These are phyloP conservation scores for Rhineura floridana DNA, from an alignment of 2,113 vertebrate genomes.

Conservation along the genomic window DNA sequence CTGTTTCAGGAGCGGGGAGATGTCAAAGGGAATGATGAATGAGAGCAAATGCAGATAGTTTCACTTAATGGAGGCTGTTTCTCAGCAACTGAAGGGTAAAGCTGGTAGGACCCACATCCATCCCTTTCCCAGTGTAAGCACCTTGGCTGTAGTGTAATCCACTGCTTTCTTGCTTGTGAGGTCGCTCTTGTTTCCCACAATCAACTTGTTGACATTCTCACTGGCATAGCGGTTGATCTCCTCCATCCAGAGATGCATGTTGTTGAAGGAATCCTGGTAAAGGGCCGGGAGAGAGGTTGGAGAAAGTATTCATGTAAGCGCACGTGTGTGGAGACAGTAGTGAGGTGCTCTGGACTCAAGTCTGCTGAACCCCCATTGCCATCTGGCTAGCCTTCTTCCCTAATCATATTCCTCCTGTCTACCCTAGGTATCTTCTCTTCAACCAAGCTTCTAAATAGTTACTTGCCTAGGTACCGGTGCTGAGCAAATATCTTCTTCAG, in stretches of 20 bases:
- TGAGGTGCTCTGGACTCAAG: neutral
- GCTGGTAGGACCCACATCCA: no score
- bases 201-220: slow-evolving; percentile 50
- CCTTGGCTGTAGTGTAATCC: slow-evolving; percentile 51
- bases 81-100: no score
- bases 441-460: neutral
- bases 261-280: slow-evolving; percentile 51
- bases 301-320: no score
- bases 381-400: neutral
- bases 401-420: neutral
- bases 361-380: neutral
- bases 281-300: neutral
- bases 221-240: slow-evolving; percentile 53
- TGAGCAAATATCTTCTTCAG: neutral
- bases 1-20: neutral
- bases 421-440: neutral
- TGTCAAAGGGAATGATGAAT: neutral
- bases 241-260: slow-evolving; percentile 54
- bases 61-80: neutral
- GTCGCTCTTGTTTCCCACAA: slow-evolving; percentile 53
- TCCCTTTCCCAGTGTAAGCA: neutral
- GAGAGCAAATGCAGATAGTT: no score
- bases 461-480: neutral
- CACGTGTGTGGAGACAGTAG: neutral
- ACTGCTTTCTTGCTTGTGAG: slow-evolving; percentile 52